Evolutionary conservation across 2,888 invertebrate species (phyloP).

Genomic region (Neuroscelio doddi): DNA sequence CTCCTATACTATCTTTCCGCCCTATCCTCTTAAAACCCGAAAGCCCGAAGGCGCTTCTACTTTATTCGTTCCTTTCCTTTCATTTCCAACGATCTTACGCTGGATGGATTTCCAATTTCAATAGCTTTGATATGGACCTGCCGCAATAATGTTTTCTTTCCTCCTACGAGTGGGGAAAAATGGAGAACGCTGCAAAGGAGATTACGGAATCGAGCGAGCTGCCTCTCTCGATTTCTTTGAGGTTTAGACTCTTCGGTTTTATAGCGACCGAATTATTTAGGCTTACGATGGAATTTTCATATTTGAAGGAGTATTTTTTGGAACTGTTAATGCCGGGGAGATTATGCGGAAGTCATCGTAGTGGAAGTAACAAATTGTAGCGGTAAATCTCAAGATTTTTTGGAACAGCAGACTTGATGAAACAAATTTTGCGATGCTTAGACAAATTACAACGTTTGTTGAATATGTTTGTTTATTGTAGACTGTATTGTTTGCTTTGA

Average conservation of each 20-base stretch:
- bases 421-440: too few relatives aligned
- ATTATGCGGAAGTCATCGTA: neutral
- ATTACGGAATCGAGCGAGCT: slow-evolving; percentile 8
- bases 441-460: too few relatives aligned
- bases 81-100: slow-evolving; percentile 35
- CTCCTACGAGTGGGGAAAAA: too few relatives aligned
- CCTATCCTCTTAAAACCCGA: slow-evolving; percentile 58
- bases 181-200: neutral
- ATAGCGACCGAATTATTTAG: too few relatives aligned
- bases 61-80: slow-evolving; percentile 37
- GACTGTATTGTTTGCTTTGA: too few relatives aligned
- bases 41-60: slow-evolving; percentile 49
- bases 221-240: slow-evolving; percentile 1
- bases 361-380: neutral
- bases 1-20: slow-evolving; percentile 60
- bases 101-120: slow-evolving; percentile 39
- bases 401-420: too few relatives aligned
- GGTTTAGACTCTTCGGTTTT: neutral
- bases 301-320: neutral
- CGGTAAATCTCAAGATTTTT: too few relatives aligned
- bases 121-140: slow-evolving; percentile 26
- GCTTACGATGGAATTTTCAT: neutral
- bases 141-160: slow-evolving; percentile 21
- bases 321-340: neutral
- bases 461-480: too few relatives aligned